These are phyloP conservation scores for Amiota mariae DNA, from an alignment of 2,888 invertebrate genomes.

Conservation along the genomic window DNA sequence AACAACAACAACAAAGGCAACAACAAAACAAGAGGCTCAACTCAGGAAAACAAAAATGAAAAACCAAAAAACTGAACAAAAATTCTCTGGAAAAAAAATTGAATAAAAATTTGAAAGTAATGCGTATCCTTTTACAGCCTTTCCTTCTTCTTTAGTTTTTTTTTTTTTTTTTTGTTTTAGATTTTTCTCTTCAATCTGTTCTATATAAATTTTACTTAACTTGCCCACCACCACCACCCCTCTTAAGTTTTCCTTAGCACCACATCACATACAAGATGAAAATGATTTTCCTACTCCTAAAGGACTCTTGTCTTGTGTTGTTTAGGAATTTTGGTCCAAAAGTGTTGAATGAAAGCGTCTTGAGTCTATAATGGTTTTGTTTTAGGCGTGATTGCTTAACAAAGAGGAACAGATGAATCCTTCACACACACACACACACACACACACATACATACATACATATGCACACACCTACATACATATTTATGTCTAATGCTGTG, in stretches of 20 bases:
- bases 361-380: conserved; percentile 59
- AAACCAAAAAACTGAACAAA: background rate
- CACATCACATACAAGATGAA: background rate
- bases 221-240: too few species aligned
- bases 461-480: background rate
- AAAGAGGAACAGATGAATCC: background rate
- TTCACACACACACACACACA: background rate
- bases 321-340: conserved; percentile 33
- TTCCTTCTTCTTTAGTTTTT: background rate
- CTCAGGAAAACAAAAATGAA: too few species aligned
- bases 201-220: background rate
- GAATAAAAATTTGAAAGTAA: too few species aligned
- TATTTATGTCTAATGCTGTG: background rate
- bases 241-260: background rate
- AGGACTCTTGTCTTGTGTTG: background rate
- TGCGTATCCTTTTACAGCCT: conserved; percentile 7
- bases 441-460: background rate
- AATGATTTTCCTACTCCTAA: background rate
- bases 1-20: background rate
- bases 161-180: background rate
- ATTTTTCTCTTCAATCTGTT: conserved; percentile 7
- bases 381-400: conserved; percentile 5
- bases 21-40: background rate
- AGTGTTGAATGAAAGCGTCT: conserved; percentile 64
- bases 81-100: too few species aligned